Percentiles rank a stretch among this genome's conserved stretches.
Conservation (phyloP, 2,113 vertebrate species). For the Calyptommatus sinebrachiatus region DNA sequence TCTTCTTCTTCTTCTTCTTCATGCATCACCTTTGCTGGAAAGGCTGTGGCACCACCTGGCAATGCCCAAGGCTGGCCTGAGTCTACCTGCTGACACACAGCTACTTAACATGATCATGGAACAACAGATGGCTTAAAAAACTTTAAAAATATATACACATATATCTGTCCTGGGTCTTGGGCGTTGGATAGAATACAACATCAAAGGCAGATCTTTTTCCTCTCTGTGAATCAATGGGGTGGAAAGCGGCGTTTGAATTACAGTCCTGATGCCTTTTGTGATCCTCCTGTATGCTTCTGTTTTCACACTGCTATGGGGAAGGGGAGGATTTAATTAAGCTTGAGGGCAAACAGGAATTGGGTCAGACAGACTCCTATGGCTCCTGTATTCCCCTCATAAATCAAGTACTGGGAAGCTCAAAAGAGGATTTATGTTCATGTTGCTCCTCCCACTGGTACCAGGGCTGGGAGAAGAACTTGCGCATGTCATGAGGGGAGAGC, state of each 20-base stretch:
- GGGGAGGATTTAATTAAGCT: not conserved
- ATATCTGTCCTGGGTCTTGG: not conserved
- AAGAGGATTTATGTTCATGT: not conserved
- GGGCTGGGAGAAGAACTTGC: not conserved
- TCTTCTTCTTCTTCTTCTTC: too few relatives aligned
- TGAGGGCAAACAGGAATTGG: not conserved
- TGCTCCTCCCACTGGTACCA: not conserved
- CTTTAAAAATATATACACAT: too few relatives aligned
- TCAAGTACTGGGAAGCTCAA: constrained; percentile 9
- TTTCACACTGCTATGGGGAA: not conserved
- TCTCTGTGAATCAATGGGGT: not conserved
- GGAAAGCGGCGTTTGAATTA: not conserved
- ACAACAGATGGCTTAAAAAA: not conserved
- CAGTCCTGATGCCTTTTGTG: not conserved
- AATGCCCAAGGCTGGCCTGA: too few relatives aligned
- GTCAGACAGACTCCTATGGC: not conserved
- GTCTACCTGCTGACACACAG: too few relatives aligned
- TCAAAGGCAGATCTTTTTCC: constrained; percentile 5
- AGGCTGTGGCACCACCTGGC: too few relatives aligned
- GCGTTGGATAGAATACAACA: not conserved
- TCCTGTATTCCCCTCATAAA: not conserved
- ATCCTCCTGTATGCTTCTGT: not conserved
- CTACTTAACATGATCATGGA: too few relatives aligned
- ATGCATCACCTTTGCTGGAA: too few relatives aligned
- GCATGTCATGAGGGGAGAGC: too few relatives aligned